Conservation (phyloP, 2,797 vertebrate species). For the Molossus alvarezi region DNA sequence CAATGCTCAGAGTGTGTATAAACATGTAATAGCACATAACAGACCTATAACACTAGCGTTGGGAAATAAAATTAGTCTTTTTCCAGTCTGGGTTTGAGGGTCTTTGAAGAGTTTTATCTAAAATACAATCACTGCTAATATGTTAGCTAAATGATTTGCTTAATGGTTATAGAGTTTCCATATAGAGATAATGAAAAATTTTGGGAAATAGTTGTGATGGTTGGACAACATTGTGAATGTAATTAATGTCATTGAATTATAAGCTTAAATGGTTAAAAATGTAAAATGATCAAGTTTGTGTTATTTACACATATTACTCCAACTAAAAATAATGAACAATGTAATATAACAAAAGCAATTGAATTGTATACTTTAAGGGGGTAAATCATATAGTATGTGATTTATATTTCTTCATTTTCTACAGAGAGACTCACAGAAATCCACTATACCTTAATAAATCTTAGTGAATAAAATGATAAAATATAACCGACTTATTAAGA, state of each 20-base stretch:
- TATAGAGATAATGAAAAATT: neutral
- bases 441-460: slow-evolving; percentile 57
- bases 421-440: slow-evolving; percentile 36
- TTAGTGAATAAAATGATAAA: slow-evolving; percentile 67
- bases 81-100: neutral
- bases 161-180: slow-evolving; percentile 22
- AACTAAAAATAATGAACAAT: slow-evolving; percentile 6
- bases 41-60: neutral
- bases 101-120: slow-evolving; percentile 64
- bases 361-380: neutral
- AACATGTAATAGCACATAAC: slow-evolving; percentile 28
- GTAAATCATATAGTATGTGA: neutral
- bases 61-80: slow-evolving; percentile 57
- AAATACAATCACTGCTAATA: neutral
- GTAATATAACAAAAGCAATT: neutral
- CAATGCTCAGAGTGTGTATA: neutral
- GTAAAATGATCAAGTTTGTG: slow-evolving; percentile 42
- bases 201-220: neutral
- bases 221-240: neutral
- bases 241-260: slow-evolving; percentile 19
- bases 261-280: slow-evolving; percentile 5
- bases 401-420: slow-evolving; percentile 18
- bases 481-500: slow-evolving; percentile 58
- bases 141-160: neutral
- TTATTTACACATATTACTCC: neutral